Percentiles rank a stretch among this genome's conserved stretches.
phyloP scores from a whole-genome alignment of 2,797 vertebrate species.

The Platyrinchus mystaceus region DNA sequence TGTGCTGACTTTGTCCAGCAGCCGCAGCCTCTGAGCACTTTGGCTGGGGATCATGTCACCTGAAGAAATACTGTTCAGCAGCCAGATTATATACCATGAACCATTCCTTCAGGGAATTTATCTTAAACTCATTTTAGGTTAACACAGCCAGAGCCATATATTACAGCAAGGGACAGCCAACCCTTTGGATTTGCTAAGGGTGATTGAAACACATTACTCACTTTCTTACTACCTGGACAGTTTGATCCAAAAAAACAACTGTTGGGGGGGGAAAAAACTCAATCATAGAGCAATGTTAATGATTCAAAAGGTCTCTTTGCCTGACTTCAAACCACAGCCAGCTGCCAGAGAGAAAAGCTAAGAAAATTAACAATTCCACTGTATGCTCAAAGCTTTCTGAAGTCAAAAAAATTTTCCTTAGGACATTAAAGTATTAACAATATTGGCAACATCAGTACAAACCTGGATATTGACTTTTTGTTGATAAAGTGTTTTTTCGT shows the following conservation, averaged over 20 bases:
- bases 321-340: not conserved
- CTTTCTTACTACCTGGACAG: not conserved
- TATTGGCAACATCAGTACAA: not conserved
- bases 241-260: constrained; percentile 17
- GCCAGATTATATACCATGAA: not conserved
- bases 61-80: constrained; percentile 1
- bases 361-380: not conserved
- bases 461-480: not conserved
- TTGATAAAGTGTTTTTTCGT: not conserved
- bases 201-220: constrained; percentile 43
- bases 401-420: not conserved
- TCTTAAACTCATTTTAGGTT: constrained; percentile 52
- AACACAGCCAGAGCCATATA: not conserved
- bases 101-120: not conserved
- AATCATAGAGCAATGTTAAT: not conserved
- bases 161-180: constrained; percentile 9
- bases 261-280: not conserved
- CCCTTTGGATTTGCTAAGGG: constrained; percentile 10
- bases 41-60: not conserved
- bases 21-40: not conserved
- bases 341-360: not conserved
- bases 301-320: not conserved
- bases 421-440: not conserved
- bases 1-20: not conserved
- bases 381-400: not conserved